These are phyloP conservation scores for Melopsittacus undulatus DNA, from an alignment of 2,797 vertebrate genomes.

Conservation along the genomic window DNA sequence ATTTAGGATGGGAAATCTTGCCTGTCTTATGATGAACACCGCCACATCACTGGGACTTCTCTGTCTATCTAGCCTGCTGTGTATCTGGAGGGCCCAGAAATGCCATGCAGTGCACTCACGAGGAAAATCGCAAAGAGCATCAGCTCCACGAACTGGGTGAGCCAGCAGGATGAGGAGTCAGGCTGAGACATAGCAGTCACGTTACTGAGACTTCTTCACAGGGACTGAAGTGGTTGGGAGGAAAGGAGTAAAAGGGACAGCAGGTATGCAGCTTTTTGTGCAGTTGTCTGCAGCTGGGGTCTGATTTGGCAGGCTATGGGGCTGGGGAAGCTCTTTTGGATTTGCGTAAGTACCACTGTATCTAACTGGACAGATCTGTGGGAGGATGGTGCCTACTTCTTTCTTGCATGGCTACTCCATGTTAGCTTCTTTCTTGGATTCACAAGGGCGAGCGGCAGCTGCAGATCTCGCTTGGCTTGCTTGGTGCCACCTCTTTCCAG, in stretches of 20 bases:
- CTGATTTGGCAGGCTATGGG: slow-evolving; percentile 18
- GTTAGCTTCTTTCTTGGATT: slow-evolving; percentile 29
- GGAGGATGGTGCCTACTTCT: slow-evolving; percentile 29
- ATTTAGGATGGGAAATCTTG: slow-evolving; percentile 46
- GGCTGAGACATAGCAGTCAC: slow-evolving; percentile 54
- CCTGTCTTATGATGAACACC: slow-evolving; percentile 35
- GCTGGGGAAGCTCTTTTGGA: slow-evolving; percentile 33
- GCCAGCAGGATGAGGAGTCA: slow-evolving; percentile 61
- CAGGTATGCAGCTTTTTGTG: slow-evolving; percentile 60
- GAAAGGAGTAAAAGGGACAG: slow-evolving; percentile 57
- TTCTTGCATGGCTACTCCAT: slow-evolving; percentile 38
- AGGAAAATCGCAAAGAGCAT: slow-evolving; percentile 60
- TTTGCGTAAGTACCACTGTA: slow-evolving; percentile 8
- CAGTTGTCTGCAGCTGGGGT: slow-evolving; percentile 49
- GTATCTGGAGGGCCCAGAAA: slow-evolving; percentile 60
- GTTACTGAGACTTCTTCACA: slow-evolving; percentile 58
- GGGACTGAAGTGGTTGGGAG: slow-evolving; percentile 64
- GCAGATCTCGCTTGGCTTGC: slow-evolving; percentile 18
- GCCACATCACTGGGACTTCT: slow-evolving; percentile 50
- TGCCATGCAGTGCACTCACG: slow-evolving; percentile 52
- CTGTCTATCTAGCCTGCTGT: slow-evolving; percentile 54
- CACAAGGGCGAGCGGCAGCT: not conserved
- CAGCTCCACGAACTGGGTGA: slow-evolving; percentile 62
- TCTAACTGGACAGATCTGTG: not conserved
- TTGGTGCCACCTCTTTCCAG: slow-evolving; percentile 26